Evolutionary conservation across 64 coral and sea anemone species (phyloP).

Genomic region (Pachyseris speciosa): DNA sequence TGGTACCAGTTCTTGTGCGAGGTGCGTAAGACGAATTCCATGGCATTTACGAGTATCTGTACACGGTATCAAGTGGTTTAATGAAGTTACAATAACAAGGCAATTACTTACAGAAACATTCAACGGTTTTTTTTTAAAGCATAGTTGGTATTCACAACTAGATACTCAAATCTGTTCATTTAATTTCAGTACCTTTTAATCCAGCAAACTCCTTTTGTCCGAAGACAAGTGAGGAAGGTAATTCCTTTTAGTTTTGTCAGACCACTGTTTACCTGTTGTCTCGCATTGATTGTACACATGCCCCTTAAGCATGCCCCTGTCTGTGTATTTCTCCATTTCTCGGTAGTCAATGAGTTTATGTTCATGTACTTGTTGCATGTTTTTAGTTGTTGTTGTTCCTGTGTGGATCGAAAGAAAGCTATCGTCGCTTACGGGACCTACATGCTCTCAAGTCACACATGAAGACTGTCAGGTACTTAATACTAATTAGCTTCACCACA

Average conservation of each 20-base stretch:
- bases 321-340: no score
- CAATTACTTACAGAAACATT: no score
- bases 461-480: slow-evolving; percentile 83
- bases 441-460: slow-evolving; percentile 93
- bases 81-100: no score
- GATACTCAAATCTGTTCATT: neutral
- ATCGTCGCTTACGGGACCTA: slow-evolving; percentile 84
- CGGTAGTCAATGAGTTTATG: no score
- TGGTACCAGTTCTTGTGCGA: slow-evolving; percentile 94
- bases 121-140: no score
- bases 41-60: neutral
- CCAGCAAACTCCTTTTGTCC: slow-evolving; percentile 96
- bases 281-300: no score
- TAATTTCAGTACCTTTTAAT: slow-evolving; percentile 92
- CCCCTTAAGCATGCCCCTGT: no score
- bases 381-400: slow-evolving; percentile 89
- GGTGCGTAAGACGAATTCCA: slow-evolving; percentile 15
- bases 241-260: neutral
- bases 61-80: no score
- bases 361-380: neutral
- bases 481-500: no score
- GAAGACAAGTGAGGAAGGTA: slow-evolving; percentile 95
- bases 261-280: no score
- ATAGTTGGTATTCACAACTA: neutral
- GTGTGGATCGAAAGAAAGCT: slow-evolving; percentile 97